A percentile compares a stretch with the other conserved stretches of the same genome.
Conservation (phyloP, 2,113 vertebrate species). For the Heterotilapia buettikoferi region DNA sequence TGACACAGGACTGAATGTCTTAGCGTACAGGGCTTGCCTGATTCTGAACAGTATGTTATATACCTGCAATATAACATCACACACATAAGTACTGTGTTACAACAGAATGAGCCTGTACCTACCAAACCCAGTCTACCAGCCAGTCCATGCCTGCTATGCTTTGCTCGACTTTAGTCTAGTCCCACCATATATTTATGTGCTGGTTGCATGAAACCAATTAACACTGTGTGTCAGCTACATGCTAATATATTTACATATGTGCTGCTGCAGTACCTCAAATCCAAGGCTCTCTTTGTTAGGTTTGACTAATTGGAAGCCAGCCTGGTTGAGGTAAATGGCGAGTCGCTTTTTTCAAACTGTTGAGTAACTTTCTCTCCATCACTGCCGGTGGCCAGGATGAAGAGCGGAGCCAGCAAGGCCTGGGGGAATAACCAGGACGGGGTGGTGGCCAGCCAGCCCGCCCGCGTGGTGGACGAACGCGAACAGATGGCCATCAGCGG, state of each 20-base stretch:
- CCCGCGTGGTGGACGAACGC: constrained; percentile 95
- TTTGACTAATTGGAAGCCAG: constrained; percentile 15
- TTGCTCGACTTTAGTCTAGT: constrained; percentile 67
- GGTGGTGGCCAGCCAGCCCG: constrained; percentile 98
- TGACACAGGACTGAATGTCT: constrained; percentile 58
- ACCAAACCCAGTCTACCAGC: constrained; percentile 21
- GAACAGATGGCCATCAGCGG: constrained; percentile 99
- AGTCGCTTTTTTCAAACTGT: neutral
- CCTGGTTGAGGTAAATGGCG: constrained; percentile 20
- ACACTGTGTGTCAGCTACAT: constrained; percentile 40
- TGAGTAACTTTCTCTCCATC: constrained; percentile 57
- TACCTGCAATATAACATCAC: constrained; percentile 51
- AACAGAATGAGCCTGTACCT: constrained; percentile 36
- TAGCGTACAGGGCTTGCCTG: constrained; percentile 36
- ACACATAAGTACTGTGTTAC: constrained; percentile 11
- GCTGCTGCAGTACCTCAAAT: constrained; percentile 20
- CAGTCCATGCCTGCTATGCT: constrained; percentile 65
- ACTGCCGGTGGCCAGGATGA: constrained; percentile 81
- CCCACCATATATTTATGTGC: constrained; percentile 60
- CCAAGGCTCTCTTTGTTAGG: constrained; percentile 39
- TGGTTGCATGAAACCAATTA: constrained; percentile 61
- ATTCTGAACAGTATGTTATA: constrained; percentile 78
- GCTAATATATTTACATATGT: neutral
- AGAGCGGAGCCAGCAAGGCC: constrained; percentile 95
- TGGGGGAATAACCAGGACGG: constrained; percentile 99